Evolutionary conservation across 2,797 vertebrate genomes (phyloP), one percentile per base, ranked within the genome.

Genomic region (Staurois parvus): DNA sequence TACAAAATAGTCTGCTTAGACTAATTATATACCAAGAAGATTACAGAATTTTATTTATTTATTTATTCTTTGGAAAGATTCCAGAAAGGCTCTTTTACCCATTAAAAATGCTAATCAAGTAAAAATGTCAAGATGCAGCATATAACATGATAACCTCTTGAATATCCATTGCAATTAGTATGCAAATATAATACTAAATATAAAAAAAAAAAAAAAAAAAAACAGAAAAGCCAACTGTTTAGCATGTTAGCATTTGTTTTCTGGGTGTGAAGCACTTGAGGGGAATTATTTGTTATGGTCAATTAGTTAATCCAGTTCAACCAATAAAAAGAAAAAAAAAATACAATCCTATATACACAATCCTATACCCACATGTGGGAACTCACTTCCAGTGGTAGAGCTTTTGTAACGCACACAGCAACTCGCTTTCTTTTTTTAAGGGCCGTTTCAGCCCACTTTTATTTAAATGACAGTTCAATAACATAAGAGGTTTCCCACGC

Each of bases 81-180:
- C 32, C 76, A 77, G n/a, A 21, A 37, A 29, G 32, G 56, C 21
- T 62, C 24, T 32, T 62, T 76, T 24, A 62, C 26, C 32, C 34
- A 13, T 59, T 19, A 42, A 77, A 77, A 56, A 66, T 77, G 76
- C 24, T 66, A 77, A 77, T 77, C 5, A 77, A 77, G 56, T 32
- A 66, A 64, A 77, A 77, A 77, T 77, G 76, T 64, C 76, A 77
- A 62, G 76, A 77, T 24, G 32, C 52, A n/a, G 32, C 29, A 64
- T 24, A 64, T 64, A 64, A 64, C 62, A 64, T 37, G 10, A 59
- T 77, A 66, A 77, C 56, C 76, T 62, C 56, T 64, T 64, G 2
- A 76, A 66, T 64, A 77, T 77, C 56, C 59, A 66, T 32, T 77
- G 32, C 76, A 77, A 77, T 77, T 77, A 77, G 32, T 4, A 62